A percentile compares a stretch with the other conserved stretches of the same genome.
Evolutionary conservation across 2,888 invertebrate genomes (phyloP).

Genomic region (Trachelus iudaicus): DNA sequence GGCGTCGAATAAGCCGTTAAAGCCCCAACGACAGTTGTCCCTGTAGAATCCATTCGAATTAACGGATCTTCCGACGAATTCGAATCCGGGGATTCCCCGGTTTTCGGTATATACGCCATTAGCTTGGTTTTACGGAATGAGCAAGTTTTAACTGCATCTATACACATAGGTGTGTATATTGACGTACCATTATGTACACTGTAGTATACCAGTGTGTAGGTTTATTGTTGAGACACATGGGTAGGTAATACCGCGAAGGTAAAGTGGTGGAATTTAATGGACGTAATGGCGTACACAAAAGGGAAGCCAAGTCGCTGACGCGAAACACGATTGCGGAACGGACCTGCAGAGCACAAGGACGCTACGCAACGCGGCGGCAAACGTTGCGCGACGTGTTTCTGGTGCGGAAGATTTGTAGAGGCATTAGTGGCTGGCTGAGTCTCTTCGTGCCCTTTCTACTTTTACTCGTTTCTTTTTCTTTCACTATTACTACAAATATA

Average conservation of each 20-base stretch:
- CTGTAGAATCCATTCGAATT: conserved; percentile 25
- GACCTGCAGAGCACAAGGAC: not conserved
- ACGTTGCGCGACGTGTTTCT: conserved; percentile 9
- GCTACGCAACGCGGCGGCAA: not conserved
- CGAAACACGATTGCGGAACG: not conserved
- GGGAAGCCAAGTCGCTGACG: not conserved
- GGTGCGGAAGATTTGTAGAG: conserved; percentile 28
- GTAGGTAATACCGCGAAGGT: not conserved
- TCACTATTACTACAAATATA: no score
- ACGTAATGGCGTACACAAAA: not conserved
- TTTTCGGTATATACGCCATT: not conserved
- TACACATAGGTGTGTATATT: no score
- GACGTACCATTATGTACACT: not conserved
- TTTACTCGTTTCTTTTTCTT: not conserved
- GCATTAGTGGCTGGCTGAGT: conserved; percentile 28
- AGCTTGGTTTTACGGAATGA: not conserved
- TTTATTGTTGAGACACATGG: not conserved
- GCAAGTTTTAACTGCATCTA: no score
- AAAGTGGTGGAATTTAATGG: not conserved
- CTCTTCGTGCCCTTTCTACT: not conserved
- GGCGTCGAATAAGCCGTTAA: conserved; percentile 25
- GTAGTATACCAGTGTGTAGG: not conserved
- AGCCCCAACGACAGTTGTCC: conserved; percentile 20
- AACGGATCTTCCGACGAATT: conserved; percentile 20
- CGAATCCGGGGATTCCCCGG: not conserved